Base-by-base conservation (phyloP, 2,797 vertebrate species). In the Catamblyrhynchus diadema region DNA sequence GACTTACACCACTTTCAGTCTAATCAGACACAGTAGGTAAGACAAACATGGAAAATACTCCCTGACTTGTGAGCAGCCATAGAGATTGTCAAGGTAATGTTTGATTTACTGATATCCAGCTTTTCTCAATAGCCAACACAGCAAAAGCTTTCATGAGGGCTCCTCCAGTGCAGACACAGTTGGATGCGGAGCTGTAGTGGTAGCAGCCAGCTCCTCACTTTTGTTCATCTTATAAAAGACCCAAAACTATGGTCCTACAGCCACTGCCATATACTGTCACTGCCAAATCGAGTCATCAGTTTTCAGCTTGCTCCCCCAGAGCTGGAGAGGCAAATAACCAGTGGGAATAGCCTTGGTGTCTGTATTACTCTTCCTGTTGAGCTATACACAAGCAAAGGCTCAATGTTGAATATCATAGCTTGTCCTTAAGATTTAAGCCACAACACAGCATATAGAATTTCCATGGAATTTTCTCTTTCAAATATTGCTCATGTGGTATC, bases 31-130 rank as follows among this genome's bases (percentile, higher is more conserved):
- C 4, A 25, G 30, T 9, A 62, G 24, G 8, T 41, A 77, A 57
- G 25, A 6, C 5, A 81, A 8, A 61, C 1, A 4, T 32, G 5
- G 25, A 65, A 77, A 82, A 53, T 37, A 21, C 3, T 59, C 15
- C 50, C 47, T 50, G 1, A 19, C 4, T 32, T 72, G 4, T 44
- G 8, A 17, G 8, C 9, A 35, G 11, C 5, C 2, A 1, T 19
- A 10, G 7, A 50, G 3, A 4, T 47, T 80, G 9, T 23, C 19
- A 75, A 35, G 6, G 47, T 50, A 45, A 19, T n/a, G 9, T 30
- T 67, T 75, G 18, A 54, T 70, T 81, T 66, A 41, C 15, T 57
- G 19, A 37, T 64, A 28, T 16, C 2, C 19, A 67, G 5, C 5
- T 59, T 71, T 77, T 56, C 28, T 50, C 37, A 51, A 12, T 65